Conservation (phyloP, 2,888 invertebrate species). For the Leucozona laternaria region DNA sequence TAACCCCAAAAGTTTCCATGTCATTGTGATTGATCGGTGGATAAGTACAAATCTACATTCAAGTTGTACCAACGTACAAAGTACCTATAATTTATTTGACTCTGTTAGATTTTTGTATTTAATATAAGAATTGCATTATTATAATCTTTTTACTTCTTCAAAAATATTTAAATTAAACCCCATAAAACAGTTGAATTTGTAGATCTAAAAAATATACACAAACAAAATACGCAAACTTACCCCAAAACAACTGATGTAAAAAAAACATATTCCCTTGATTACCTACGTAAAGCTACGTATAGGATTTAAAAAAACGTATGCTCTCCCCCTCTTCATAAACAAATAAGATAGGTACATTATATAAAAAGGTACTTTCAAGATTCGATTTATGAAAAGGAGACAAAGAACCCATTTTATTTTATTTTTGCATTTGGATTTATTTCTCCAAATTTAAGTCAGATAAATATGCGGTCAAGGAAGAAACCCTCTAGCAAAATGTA, state of each 20-base stretch:
- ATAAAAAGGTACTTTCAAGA: slow-evolving; percentile 51
- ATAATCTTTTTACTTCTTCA: too few species aligned
- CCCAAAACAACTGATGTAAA: background rate
- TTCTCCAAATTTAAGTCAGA: slow-evolving; percentile 9
- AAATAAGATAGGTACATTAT: background rate
- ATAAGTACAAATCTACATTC: too few species aligned
- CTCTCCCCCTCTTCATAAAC: background rate
- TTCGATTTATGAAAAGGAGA: slow-evolving; percentile 47
- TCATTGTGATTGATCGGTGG: too few species aligned
- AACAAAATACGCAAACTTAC: background rate
- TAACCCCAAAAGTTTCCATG: too few species aligned
- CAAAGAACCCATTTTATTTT: slow-evolving; percentile 47
- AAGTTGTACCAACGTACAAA: too few species aligned
- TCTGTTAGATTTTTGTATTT: too few species aligned
- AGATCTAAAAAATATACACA: background rate
- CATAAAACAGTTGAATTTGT: too few species aligned
- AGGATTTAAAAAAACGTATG: background rate
- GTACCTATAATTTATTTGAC: too few species aligned
- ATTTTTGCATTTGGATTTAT: slow-evolving; percentile 39
- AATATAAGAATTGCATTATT: too few species aligned
- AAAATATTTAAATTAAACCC: too few species aligned
- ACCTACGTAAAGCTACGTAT: background rate
- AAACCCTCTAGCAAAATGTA: slow-evolving; percentile 46
- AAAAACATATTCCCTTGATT: background rate
- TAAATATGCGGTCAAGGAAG: slow-evolving; percentile 57